Evolutionary conservation across 2,888 invertebrate species (phyloP).

Genomic region (Drosophila sordidapex): DNA sequence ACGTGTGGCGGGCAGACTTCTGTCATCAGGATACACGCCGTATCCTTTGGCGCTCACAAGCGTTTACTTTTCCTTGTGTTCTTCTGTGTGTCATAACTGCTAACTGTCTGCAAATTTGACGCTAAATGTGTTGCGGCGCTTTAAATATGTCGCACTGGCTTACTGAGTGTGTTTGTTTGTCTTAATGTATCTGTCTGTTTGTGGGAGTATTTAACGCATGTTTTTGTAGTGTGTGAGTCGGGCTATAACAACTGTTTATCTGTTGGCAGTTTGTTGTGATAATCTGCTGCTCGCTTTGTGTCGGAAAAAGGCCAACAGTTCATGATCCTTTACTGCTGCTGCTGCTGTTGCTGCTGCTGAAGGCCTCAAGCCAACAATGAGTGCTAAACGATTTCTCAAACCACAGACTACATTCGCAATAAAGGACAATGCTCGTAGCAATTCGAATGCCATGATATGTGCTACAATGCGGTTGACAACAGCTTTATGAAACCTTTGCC

Average conservation of each 20-base stretch:
- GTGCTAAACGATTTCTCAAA: slow-evolving; percentile 20
- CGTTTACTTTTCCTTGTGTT: slow-evolving; percentile 60
- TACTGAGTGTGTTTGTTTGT: slow-evolving; percentile 30
- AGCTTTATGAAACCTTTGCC: slow-evolving; percentile 11
- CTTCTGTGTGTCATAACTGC: slow-evolving; percentile 62
- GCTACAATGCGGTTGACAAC: slow-evolving; percentile 17
- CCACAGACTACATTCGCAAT: slow-evolving; percentile 30
- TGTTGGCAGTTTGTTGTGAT: slow-evolving; percentile 50
- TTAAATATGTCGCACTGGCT: slow-evolving; percentile 61
- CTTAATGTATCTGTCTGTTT: slow-evolving; percentile 13
- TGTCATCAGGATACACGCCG: slow-evolving; percentile 37
- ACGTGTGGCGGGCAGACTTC: background rate
- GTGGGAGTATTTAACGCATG: slow-evolving; percentile 38
- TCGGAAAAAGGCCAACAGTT: slow-evolving; percentile 35
- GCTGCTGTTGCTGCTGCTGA: slow-evolving; percentile 1
- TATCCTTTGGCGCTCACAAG: slow-evolving; percentile 46
- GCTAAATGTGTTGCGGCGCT: slow-evolving; percentile 70
- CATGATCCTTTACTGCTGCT: slow-evolving; percentile 22
- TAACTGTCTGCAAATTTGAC: slow-evolving; percentile 72
- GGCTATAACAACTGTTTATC: slow-evolving; percentile 58
- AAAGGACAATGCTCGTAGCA: slow-evolving; percentile 17
- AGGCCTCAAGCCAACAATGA: slow-evolving; percentile 24
- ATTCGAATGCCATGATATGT: slow-evolving; percentile 28
- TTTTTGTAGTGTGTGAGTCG: slow-evolving; percentile 44
- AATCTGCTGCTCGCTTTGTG: slow-evolving; percentile 45